Evolutionary conservation across 2,888 invertebrate genomes (phyloP).

Genomic region (Himalopsyche tibetana): DNA sequence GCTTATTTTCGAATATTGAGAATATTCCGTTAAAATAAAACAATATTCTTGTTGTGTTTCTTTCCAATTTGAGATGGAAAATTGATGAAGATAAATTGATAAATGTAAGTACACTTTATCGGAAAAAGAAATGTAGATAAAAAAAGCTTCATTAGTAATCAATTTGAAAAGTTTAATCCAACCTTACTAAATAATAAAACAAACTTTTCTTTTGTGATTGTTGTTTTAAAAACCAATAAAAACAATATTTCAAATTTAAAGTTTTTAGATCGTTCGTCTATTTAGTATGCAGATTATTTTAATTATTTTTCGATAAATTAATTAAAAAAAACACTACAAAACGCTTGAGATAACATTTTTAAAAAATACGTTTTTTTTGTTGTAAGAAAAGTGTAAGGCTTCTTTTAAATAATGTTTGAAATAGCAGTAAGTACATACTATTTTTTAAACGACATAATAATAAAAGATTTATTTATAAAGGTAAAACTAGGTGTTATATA

Average conservation of each 20-base stretch:
- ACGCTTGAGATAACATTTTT: too few species aligned
- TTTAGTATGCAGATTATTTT: too few species aligned
- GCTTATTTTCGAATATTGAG: constrained; percentile 12
- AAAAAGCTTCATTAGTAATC: constrained; percentile 4
- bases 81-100: constrained; percentile 26
- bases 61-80: background rate
- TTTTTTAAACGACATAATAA: too few species aligned
- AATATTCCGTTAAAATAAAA: constrained; percentile 6
- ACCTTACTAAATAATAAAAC: background rate
- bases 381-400: too few species aligned
- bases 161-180: constrained; percentile 17
- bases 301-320: too few species aligned
- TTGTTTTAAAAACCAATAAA: background rate
- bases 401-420: too few species aligned
- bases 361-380: too few species aligned
- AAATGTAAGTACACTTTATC: background rate
- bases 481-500: too few species aligned
- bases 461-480: too few species aligned
- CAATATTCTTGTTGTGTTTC: background rate
- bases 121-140: background rate
- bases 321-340: too few species aligned
- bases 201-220: background rate
- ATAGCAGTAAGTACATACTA: too few species aligned
- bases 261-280: too few species aligned
- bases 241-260: background rate